Base-by-base conservation (phyloP, 1,140 invertebrate species). In the Telenomus remus region DNA sequence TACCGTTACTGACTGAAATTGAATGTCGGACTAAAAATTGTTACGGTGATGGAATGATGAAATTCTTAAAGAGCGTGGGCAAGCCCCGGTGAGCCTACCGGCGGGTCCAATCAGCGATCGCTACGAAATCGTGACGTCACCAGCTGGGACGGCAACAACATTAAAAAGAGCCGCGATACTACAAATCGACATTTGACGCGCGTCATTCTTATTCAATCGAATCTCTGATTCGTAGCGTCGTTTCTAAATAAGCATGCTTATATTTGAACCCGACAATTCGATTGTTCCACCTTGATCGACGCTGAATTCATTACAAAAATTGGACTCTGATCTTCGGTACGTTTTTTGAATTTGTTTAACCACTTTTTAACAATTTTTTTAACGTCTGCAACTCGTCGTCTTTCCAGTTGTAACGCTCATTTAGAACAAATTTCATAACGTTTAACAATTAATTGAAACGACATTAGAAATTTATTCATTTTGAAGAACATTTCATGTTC, bases 111-210 rank as follows among this genome's bases (percentile, higher is more conserved):
- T 63, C 27, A 27, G 27, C n/a, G 39, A 13, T 0, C 16, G 42
- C 5, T 2, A 63, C 60, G 60, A 53, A 42, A 0, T 15, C 0
- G 27, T 53, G 49, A 53, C 60, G 60, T 63, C 16, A 11, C 1
- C 11, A 19, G 14, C 27, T 33, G 5, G 42, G n/a, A 15, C 12
- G 15, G 47, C 14, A 7, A 0, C 16, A 27, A 27, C 60, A 14
- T 63, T 63, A 63, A 63, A 63, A 63, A 53, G 42, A 43, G 50
- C 51, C 50, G 60, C 60, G 50, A 42, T 50, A 47, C 42, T 64
- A 48, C 51, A 13, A 64, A 54, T 64, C 50, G 60, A 42, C 50
- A 54, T 54, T 64, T 47, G 19, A 39, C 60, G 42, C 49, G 42
- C 43, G 43, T 47, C 60, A 54, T 55, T 34, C 60, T 64, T 54